phyloP scores from a whole-genome alignment of 2,797 vertebrate genomes.

The Carduelis carduelis region DNA sequence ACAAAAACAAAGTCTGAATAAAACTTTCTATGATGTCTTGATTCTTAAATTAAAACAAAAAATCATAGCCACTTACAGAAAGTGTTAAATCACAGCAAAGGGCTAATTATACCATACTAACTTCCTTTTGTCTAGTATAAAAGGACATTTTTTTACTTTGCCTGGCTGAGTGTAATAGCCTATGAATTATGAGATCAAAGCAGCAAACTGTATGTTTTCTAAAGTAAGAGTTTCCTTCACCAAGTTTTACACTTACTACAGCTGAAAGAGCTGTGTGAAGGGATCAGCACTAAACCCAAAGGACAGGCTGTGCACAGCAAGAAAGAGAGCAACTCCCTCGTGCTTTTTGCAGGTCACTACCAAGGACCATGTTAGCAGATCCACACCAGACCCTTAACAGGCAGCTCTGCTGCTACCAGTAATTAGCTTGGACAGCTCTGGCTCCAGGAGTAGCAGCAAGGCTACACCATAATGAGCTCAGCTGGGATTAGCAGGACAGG shows the following conservation, averaged over 20 bases:
- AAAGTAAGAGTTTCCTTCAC: constrained; percentile 83
- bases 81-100: constrained; percentile 60
- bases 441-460: constrained; percentile 96
- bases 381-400: constrained; percentile 94
- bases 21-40: constrained; percentile 26
- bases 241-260: constrained; percentile 88
- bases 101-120: constrained; percentile 70
- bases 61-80: constrained; percentile 51
- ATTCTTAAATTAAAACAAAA: constrained; percentile 37
- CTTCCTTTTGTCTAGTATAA: constrained; percentile 66
- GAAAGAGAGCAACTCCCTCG: constrained; percentile 88
- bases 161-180: constrained; percentile 78
- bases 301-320: constrained; percentile 84
- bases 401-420: constrained; percentile 94
- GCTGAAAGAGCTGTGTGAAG: constrained; percentile 87
- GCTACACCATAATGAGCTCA: constrained; percentile 99
- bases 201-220: constrained; percentile 77
- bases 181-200: constrained; percentile 85
- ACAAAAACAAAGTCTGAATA: constrained; percentile 31
- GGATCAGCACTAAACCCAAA: constrained; percentile 90
- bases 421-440: constrained; percentile 99
- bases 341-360: constrained; percentile 90
- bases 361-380: constrained; percentile 87
- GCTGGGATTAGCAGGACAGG: constrained; percentile 99
- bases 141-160: constrained; percentile 74